These are phyloP conservation scores for Amazona guildingii DNA, from an alignment of 2,113 vertebrate species.

Conservation along the genomic window DNA sequence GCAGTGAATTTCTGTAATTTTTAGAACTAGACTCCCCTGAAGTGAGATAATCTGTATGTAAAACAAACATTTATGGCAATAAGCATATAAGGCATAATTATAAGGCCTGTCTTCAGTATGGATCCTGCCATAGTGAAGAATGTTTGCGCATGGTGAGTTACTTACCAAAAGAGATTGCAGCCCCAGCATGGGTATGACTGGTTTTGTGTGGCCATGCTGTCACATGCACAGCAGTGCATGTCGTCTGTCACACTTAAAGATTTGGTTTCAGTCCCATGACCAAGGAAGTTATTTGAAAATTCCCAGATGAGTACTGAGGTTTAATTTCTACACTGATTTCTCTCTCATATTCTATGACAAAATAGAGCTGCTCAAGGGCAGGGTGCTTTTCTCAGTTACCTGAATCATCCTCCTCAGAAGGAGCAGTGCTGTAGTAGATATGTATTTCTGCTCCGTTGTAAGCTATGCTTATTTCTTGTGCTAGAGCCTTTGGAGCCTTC, in stretches of 20 bases:
- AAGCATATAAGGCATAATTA: neutral
- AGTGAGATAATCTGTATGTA: neutral
- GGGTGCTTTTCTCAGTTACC: neutral
- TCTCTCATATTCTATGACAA: neutral
- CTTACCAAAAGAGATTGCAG: neutral
- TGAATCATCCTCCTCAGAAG: neutral
- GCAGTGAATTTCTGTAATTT: neutral
- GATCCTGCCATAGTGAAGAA: neutral
- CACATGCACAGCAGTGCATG: rapidly evolving
- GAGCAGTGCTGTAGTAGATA: neutral
- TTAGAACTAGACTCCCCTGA: neutral
- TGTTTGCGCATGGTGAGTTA: neutral
- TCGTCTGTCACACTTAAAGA: neutral
- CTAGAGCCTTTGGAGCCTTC: neutral
- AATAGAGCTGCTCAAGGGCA: neutral
- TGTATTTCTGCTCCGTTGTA: neutral
- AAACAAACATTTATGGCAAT: neutral
- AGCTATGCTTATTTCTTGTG: neutral
- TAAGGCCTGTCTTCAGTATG: neutral
- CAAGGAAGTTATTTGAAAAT: neutral
- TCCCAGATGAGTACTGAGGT: neutral
- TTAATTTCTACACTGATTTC: neutral
- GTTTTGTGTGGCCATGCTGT: neutral
- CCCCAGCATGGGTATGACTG: rapidly evolving
- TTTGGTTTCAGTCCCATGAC: neutral